These are phyloP conservation scores for Choristoneura rosaceana DNA, from an alignment of 2,888 invertebrate genomes.

Conservation along the genomic window DNA sequence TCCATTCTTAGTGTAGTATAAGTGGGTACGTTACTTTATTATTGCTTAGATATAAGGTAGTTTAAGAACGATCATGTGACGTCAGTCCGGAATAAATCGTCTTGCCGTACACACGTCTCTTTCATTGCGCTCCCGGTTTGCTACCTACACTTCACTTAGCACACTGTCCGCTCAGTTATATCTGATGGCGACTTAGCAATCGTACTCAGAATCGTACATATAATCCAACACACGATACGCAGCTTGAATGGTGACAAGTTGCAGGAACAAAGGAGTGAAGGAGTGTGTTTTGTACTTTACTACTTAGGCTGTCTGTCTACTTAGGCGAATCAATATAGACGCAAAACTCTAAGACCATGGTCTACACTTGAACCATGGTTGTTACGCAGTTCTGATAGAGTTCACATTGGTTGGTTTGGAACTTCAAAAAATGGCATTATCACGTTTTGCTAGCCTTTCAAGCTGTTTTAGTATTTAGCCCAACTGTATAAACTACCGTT, in stretches of 20 bases:
- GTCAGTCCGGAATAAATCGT: no score
- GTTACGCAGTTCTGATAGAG: background rate
- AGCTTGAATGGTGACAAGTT: background rate
- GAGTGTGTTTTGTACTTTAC: background rate
- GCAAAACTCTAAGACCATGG: background rate
- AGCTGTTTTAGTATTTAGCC: background rate
- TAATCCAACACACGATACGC: background rate
- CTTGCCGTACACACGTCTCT: no score
- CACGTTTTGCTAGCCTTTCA: background rate
- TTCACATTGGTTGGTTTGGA: background rate
- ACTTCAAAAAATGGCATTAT: background rate
- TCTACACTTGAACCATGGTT: background rate
- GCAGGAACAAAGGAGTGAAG: constrained; percentile 10
- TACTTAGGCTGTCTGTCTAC: background rate
- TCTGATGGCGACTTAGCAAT: background rate
- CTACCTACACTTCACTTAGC: no score
- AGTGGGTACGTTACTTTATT: no score
- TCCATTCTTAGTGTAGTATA: no score
- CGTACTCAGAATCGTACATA: background rate
- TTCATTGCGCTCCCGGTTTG: no score
- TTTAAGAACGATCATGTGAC: no score
- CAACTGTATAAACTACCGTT: background rate
- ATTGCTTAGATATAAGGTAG: no score
- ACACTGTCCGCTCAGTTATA: background rate
- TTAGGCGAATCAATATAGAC: background rate